Evolutionary conservation across 2,888 invertebrate species (phyloP), one percentile per base, ranked within the genome.

Genomic region (Ormia ochracea): DNA sequence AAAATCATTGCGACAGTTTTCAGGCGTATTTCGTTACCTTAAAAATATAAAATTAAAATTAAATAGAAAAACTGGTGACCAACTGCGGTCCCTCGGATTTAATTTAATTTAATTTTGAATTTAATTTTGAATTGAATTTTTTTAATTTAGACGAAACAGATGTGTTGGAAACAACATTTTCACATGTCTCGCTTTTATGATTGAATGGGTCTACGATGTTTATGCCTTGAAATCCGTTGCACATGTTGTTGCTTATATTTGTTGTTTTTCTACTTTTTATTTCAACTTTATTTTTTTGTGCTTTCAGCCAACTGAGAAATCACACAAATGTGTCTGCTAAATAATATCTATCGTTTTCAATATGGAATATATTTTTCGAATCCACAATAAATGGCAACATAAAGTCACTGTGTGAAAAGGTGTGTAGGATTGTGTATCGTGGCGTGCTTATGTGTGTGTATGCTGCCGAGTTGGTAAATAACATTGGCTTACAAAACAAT

Each of bases 221-320:
- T 75, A 54, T 68, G 52, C 54, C 33, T 14, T 78, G 73, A 56
- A 54, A 63, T 56, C 23, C 6, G 48, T 19, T 77, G 70, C 77
- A 72, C 63, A 68, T 63, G 48, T 54, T 66, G 26, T 58, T 43
- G n/a, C 59, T 45, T 31, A 31, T 36, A 54, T 45, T 36, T 84
- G 85, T 85, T 85, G 82, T 85, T 86, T 85, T 86, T 83, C 85
- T 84, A 82, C 12, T 56, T 41, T 73, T 48, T 73, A 23, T 45
- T 45, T 1, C 7, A 31, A 33, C 9, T 21, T 14, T 23, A 23
- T 52, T 12, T 43, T 41, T 38, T 43, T 54, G 14, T 6, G 21
- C n/a, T 58, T 19, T 12, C 50, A n/a, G 0, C n/a, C 41, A 72
- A 72, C 50, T 69, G 69, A 33, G 9, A 69, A 56, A 48, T 31